phyloP scores from a whole-genome alignment of 2,797 vertebrate genomes.

The Artibeus jamaicensis region DNA sequence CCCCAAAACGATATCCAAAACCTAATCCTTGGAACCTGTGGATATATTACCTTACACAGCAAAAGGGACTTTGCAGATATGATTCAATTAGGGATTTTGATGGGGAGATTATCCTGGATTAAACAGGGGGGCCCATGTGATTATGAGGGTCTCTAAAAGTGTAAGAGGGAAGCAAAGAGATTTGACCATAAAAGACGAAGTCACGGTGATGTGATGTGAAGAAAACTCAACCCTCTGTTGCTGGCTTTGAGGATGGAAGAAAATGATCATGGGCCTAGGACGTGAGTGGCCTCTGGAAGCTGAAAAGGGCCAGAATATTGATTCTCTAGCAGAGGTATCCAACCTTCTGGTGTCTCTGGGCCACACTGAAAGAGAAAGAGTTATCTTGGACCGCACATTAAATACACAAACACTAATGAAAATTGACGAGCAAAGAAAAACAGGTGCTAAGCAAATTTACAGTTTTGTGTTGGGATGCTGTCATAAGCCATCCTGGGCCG shows the following conservation, averaged over 20 bases:
- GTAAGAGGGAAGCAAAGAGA: not conserved
- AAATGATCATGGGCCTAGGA: not conserved
- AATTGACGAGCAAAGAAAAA: too few relatives aligned
- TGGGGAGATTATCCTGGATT: not conserved
- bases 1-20: not conserved
- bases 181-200: not conserved
- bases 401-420: too few relatives aligned
- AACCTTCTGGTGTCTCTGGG: not conserved
- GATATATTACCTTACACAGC: not conserved
- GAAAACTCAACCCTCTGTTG: not conserved
- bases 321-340: not conserved
- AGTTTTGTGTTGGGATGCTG: too few relatives aligned
- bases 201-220: not conserved
- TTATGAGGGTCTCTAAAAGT: not conserved
- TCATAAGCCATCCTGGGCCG: too few relatives aligned
- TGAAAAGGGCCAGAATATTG: not conserved
- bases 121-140: not conserved
- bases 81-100: not conserved
- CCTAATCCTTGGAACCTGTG: not conserved
- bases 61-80: not conserved
- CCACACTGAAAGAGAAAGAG: too few relatives aligned
- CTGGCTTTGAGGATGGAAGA: not conserved
- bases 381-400: too few relatives aligned
- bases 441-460: too few relatives aligned
- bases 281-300: not conserved